phyloP scores from a whole-genome alignment of 2,888 invertebrate genomes.

The Pyrgus malvae region DNA sequence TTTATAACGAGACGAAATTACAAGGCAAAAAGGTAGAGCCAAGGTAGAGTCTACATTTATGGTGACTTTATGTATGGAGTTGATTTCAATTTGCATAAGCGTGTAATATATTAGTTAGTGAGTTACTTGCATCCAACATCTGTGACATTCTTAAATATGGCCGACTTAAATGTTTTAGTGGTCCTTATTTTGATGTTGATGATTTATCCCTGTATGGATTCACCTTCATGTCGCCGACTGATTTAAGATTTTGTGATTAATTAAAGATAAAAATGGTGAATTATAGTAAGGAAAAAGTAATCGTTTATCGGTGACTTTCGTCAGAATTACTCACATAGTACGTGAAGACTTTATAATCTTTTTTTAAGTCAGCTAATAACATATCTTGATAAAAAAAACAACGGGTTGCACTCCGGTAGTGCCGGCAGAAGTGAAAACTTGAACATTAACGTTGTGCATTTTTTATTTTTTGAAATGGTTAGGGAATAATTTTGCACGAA shows the following conservation, averaged over 20 bases:
- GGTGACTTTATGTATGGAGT: not conserved
- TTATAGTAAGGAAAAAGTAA: conserved; percentile 1
- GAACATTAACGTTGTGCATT: too few species aligned
- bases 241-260: conserved; percentile 7
- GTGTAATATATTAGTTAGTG: not conserved
- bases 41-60: not conserved
- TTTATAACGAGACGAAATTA: not conserved
- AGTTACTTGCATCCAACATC: not conserved
- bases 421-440: too few species aligned
- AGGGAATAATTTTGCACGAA: too few species aligned
- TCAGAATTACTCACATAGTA: too few species aligned
- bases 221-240: conserved; percentile 1
- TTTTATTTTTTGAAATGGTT: too few species aligned
- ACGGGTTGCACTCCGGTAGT: too few species aligned
- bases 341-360: too few species aligned
- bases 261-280: too few species aligned
- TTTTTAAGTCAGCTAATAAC: too few species aligned
- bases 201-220: conserved; percentile 5
- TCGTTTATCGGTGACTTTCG: not conserved
- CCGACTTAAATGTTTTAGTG: not conserved
- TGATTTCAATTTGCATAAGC: conserved; percentile 8
- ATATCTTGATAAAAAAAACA: too few species aligned
- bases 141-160: not conserved
- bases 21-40: not conserved
- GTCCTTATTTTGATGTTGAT: conserved; percentile 5